Base-by-base conservation (phyloP, 2,797 vertebrate genomes). In the Monodelphis domestica region DNA sequence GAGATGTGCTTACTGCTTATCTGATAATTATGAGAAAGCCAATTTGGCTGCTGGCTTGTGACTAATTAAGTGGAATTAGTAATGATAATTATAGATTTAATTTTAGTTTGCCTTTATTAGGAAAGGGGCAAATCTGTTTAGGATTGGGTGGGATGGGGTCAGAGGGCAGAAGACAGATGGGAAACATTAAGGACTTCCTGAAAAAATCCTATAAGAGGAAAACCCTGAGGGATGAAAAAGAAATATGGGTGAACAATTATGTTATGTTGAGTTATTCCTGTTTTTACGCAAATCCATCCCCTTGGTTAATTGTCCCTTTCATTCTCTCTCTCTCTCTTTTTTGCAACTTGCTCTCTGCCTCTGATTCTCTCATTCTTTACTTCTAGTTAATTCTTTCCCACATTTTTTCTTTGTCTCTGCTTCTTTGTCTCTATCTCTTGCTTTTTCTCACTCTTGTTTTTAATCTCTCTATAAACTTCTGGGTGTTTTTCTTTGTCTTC, bases 11-110 rank as follows among this genome's bases (percentile, higher is more conserved):
- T 98, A 98, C 98, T 98, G 98, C 98, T 98, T 98, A 99, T 98
- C 98, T 98, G 98, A 98, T 99, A 98, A 99, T 98, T 98, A 98
- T 98, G 98, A 98, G 98, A 98, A 99, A 98, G 98, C 98, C 98
- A 98, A 98, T 98, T 98, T 98, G 98, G 98, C 98, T 98, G 98
- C 98, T 98, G 98, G 98, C 98, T 98, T 98, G 98, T 98, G 98
- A 98, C 98, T 98, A 99, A 99, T 99, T 99, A 98, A 98, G 98
- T 98, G 98, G 98, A 98, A 99, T 98, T 98, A 98, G 98, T 98
- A 98, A 98, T 98, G 98, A 98, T 98, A 98, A 99, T 99, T 98
- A 98, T 98, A 98, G 98, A 98, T 98, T 98, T 98, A 98, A 98
- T 98, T 98, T 98, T 98, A 98, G 98, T 98, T 98, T 98, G 97